These are phyloP conservation scores for Aspidoscelis tigris DNA, from an alignment of 2,113 vertebrate genomes.

Conservation along the genomic window DNA sequence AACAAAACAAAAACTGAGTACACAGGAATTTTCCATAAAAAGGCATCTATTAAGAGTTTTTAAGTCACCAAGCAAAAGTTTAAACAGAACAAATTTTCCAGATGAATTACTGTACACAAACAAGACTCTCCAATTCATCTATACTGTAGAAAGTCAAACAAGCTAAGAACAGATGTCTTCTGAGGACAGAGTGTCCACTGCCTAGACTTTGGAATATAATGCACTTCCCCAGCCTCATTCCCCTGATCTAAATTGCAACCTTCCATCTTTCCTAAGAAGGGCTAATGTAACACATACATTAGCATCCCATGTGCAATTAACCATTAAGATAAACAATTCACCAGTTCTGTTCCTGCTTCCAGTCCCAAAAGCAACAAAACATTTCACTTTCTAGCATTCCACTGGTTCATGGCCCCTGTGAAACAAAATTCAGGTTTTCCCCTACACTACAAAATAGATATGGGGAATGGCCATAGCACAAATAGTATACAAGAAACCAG, in stretches of 20 bases:
- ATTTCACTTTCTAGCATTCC: background rate
- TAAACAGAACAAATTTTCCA: background rate
- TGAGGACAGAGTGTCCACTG: background rate
- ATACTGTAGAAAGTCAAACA: background rate
- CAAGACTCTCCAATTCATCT: background rate
- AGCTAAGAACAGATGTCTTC: background rate
- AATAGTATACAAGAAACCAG: background rate
- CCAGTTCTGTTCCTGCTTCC: background rate
- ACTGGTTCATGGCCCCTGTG: background rate
- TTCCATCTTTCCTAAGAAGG: background rate
- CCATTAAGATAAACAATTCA: background rate
- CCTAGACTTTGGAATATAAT: background rate
- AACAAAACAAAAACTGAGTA: background rate
- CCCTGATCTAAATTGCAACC: background rate
- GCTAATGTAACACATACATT: background rate
- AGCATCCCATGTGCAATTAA: background rate
- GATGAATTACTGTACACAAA: background rate
- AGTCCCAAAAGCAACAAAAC: background rate
- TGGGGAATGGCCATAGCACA: background rate
- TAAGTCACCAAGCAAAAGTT: background rate
- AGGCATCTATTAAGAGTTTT: constrained; percentile 2
- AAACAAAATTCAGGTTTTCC: too few species aligned
- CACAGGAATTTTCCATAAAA: constrained; percentile 22
- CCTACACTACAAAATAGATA: background rate
- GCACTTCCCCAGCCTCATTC: too few species aligned